Percentiles rank a stretch among this genome's conserved stretches.
phyloP scores from a whole-genome alignment of 2,113 vertebrate species.

The Desmodus rotundus region DNA sequence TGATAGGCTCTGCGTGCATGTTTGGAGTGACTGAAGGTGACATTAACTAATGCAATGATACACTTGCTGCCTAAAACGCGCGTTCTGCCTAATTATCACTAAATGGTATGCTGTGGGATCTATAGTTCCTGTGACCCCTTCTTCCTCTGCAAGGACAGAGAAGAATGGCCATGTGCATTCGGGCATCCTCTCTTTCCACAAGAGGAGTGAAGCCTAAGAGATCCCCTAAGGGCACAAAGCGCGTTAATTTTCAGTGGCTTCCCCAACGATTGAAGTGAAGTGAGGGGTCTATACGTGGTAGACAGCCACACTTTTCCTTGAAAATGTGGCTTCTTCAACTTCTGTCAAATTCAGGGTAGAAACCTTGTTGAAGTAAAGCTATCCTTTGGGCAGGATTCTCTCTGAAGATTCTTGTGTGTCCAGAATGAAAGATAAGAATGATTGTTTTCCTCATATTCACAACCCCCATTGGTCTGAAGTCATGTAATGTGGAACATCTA shows the following conservation, averaged over 20 bases:
- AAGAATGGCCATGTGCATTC: not conserved
- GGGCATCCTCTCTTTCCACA: not conserved
- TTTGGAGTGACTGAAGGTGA: not conserved
- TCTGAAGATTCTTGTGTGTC: not conserved
- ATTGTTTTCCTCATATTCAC: slow-evolving; percentile 38
- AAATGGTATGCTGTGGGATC: not conserved
- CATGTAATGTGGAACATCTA: slow-evolving; percentile 47
- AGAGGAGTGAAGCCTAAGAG: not conserved
- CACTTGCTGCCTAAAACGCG: not conserved
- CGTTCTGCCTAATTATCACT: not conserved
- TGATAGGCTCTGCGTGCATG: not conserved
- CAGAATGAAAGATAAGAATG: slow-evolving; percentile 23
- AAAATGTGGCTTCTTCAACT: slow-evolving; percentile 20
- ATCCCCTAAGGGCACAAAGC: not conserved
- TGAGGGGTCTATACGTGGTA: not conserved
- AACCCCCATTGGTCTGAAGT: slow-evolving; percentile 41
- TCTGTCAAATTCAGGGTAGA: slow-evolving; percentile 1
- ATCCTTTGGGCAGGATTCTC: slow-evolving; percentile 3
- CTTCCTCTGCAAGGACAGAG: not conserved
- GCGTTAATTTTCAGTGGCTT: not conserved
- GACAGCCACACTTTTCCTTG: not conserved
- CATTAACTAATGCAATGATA: not conserved
- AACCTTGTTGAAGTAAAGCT: not conserved
- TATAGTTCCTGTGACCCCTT: not conserved
- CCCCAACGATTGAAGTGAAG: not conserved